Evolutionary conservation across 1,140 invertebrate species (phyloP).

Genomic region (Phthorimaea operculella): DNA sequence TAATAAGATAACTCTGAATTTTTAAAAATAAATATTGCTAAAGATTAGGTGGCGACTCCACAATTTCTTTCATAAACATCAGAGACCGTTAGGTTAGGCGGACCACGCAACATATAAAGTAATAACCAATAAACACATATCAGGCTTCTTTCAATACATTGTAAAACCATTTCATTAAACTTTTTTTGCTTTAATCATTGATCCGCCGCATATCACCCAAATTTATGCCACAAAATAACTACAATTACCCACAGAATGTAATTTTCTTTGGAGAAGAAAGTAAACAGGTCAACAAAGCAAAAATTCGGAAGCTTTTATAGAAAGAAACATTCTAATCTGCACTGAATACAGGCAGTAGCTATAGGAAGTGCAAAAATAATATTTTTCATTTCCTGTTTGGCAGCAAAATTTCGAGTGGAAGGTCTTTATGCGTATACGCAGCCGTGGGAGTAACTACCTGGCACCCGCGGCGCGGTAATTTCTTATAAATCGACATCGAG

Average conservation of each 20-base stretch:
- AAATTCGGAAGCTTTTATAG: slow-evolving; percentile 26
- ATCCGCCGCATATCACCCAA: slow-evolving; percentile 5
- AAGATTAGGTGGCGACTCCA: not conserved
- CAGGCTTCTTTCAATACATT: slow-evolving; percentile 44
- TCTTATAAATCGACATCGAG: slow-evolving; percentile 63
- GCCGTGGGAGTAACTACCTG: slow-evolving; percentile 63
- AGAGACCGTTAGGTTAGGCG: slow-evolving; percentile 22
- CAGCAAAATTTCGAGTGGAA: slow-evolving; percentile 41
- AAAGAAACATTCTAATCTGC: not conserved
- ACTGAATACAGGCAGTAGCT: slow-evolving; percentile 23
- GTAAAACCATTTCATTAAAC: not conserved
- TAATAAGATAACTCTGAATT: no score
- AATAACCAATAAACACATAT: slow-evolving; percentile 51
- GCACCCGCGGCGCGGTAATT: slow-evolving; percentile 54
- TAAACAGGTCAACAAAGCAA: slow-evolving; percentile 26
- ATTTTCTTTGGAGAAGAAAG: not conserved
- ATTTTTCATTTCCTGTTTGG: slow-evolving; percentile 65
- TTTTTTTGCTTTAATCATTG: slow-evolving; percentile 29
- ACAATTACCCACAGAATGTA: no score
- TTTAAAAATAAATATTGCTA: no score
- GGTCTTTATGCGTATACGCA: slow-evolving; percentile 48
- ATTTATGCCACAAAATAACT: no score
- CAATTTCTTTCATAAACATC: no score
- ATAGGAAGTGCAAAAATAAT: slow-evolving; percentile 54
- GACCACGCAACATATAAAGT: slow-evolving; percentile 36